Percentiles rank a stretch among this genome's conserved stretches.
These are phyloP conservation scores for Macrotrachela quadricornifera DNA, from an alignment of 1,140 invertebrate genomes.

Conservation along the genomic window DNA sequence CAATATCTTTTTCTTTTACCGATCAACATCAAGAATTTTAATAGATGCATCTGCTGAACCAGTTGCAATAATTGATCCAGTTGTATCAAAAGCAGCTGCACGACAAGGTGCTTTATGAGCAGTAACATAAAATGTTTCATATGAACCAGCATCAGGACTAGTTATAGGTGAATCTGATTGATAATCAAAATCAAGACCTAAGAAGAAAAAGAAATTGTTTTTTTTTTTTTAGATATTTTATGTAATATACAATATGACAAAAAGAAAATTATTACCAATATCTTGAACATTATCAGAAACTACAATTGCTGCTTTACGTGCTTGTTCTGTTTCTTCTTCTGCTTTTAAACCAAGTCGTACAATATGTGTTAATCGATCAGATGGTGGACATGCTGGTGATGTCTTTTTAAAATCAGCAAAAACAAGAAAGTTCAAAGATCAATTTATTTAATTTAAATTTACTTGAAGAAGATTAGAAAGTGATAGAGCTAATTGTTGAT, in stretches of 20 bases:
- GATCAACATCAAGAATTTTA: conserved; percentile 89
- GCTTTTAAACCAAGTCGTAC: conserved; percentile 62
- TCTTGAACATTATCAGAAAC: no score
- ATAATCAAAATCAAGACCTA: conserved; percentile 67
- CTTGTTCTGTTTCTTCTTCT: conserved; percentile 41
- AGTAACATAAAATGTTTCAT: conserved; percentile 95
- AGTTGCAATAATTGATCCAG: conserved; percentile 73
- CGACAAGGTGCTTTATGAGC: conserved; percentile 88
- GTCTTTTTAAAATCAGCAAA: conserved; percentile 35
- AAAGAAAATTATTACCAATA: neutral
- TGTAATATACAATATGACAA: no score
- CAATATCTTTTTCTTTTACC: conserved; percentile 19
- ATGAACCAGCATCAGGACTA: conserved; percentile 75
- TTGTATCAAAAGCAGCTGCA: conserved; percentile 73
- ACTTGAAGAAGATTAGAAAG: conserved; percentile 37
- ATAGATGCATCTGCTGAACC: conserved; percentile 94
- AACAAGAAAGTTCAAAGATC: neutral
- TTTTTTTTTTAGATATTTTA: no score
- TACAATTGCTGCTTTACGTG: no score
- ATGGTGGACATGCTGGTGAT: conserved; percentile 75
- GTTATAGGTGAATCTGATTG: conserved; percentile 70
- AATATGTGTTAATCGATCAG: conserved; percentile 64
- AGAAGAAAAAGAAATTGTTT: conserved; percentile 11
- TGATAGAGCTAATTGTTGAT: conserved; percentile 62
- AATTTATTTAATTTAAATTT: neutral